Percentiles rank a stretch among this genome's conserved stretches.
phyloP scores from a whole-genome alignment of 2,797 vertebrate genomes.

The Chloroceryle inda region DNA sequence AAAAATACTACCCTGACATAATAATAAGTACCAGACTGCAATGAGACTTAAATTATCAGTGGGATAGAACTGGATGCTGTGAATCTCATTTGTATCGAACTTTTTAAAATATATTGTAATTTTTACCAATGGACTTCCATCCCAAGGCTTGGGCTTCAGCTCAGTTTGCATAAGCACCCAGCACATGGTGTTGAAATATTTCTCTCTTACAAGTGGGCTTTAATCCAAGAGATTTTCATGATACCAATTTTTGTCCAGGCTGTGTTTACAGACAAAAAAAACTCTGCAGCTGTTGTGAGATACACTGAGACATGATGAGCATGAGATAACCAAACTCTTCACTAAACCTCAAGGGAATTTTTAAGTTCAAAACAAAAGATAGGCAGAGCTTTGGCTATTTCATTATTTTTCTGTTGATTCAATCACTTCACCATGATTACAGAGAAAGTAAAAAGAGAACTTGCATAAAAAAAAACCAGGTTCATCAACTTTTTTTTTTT shows the following conservation, averaged over 20 bases:
- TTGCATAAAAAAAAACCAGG: background rate
- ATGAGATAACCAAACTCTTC: background rate
- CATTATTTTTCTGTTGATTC: background rate
- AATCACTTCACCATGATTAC: background rate
- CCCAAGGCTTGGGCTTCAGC: background rate
- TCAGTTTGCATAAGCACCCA: background rate
- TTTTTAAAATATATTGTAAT: background rate
- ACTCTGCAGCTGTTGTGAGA: background rate
- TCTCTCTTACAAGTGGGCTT: background rate
- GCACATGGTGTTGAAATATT: background rate
- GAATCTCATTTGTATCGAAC: background rate
- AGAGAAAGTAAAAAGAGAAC: background rate
- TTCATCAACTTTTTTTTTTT: background rate
- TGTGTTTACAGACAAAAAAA: background rate
- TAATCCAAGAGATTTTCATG: background rate
- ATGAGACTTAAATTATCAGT: background rate
- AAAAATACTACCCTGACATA: background rate
- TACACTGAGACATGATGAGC: background rate
- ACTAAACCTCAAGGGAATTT: background rate
- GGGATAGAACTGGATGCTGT: background rate
- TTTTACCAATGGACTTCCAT: background rate
- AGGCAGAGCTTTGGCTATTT: background rate
- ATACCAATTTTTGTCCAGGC: background rate
- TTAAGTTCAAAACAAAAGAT: background rate
- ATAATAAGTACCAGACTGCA: background rate